Conservation (phyloP, 2,888 invertebrate species). For the Odontothrips loti region DNA sequence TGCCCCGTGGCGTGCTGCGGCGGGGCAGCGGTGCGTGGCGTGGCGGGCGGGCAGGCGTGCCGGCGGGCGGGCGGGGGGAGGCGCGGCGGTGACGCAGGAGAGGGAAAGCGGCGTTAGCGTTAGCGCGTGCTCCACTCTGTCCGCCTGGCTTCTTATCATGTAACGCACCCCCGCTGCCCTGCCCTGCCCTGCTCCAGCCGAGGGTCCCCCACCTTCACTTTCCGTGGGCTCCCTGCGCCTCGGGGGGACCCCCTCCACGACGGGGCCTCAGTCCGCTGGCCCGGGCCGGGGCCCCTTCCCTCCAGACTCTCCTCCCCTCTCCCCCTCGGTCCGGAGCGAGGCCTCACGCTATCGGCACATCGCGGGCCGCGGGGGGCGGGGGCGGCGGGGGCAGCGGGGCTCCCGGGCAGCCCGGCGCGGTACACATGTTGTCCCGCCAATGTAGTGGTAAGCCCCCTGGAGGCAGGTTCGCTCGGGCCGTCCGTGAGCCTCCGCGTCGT, state of each 20-base stretch:
- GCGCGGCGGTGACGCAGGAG: background rate
- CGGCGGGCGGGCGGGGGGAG: background rate
- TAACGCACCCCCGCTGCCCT: slow-evolving; percentile 7
- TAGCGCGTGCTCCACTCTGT: background rate
- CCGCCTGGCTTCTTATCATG: slow-evolving; percentile 22
- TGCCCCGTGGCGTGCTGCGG: background rate
- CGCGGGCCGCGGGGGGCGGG: slow-evolving; percentile 1
- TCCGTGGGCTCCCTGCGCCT: background rate
- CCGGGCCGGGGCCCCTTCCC: background rate
- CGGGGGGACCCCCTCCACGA: background rate
- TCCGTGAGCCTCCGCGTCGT: background rate
- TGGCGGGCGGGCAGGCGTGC: background rate
- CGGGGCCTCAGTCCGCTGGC: background rate
- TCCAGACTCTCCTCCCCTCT: background rate
- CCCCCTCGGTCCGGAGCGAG: background rate
- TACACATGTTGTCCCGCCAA: slow-evolving; percentile 10
- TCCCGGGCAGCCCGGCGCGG: background rate
- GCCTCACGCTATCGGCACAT: slow-evolving; percentile 10
- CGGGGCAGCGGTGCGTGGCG: background rate
- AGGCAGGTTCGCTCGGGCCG: background rate
- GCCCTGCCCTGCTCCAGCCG: background rate
- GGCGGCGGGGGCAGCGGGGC: background rate
- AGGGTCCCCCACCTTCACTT: background rate
- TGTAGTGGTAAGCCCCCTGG: background rate
- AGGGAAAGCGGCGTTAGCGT: background rate